Conservation (phyloP, 2,888 invertebrate species). For the Sturmia bella region DNA sequence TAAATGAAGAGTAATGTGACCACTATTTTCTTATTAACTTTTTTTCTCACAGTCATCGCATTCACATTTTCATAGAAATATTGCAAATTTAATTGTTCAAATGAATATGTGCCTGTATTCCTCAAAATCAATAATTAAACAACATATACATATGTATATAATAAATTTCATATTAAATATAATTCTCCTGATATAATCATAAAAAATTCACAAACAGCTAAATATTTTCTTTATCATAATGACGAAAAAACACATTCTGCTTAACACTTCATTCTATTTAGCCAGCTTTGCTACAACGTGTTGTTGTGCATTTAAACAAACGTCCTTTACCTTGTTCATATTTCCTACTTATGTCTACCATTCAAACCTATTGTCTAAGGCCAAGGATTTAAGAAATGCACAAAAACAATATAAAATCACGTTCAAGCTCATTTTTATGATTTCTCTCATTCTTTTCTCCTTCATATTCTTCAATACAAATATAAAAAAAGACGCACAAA, state of each 20-base stretch:
- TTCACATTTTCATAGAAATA: no score
- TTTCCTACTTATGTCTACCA: conserved; percentile 53
- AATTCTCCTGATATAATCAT: no score
- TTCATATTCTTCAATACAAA: not conserved
- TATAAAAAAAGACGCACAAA: not conserved
- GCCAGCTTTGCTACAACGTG: not conserved
- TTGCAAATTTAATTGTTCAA: no score
- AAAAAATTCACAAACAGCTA: no score
- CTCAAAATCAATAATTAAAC: no score
- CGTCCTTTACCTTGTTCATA: conserved; percentile 56
- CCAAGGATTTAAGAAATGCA: conserved; percentile 49
- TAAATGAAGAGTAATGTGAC: no score
- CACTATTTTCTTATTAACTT: no score
- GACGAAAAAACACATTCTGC: not conserved
- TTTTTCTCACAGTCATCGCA: no score
- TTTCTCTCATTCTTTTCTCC: not conserved
- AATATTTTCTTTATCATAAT: no score
- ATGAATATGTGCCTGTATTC: no score
- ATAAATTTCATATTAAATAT: no score
- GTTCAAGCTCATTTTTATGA: conserved; percentile 29
- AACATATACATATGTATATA: no score
- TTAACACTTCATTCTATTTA: not conserved
- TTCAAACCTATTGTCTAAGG: conserved; percentile 38
- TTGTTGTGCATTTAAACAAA: conserved; percentile 5
- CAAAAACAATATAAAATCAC: conserved; percentile 38